Base-by-base conservation (phyloP, 1,140 invertebrate species). In the Aphelenchoides avenae region DNA sequence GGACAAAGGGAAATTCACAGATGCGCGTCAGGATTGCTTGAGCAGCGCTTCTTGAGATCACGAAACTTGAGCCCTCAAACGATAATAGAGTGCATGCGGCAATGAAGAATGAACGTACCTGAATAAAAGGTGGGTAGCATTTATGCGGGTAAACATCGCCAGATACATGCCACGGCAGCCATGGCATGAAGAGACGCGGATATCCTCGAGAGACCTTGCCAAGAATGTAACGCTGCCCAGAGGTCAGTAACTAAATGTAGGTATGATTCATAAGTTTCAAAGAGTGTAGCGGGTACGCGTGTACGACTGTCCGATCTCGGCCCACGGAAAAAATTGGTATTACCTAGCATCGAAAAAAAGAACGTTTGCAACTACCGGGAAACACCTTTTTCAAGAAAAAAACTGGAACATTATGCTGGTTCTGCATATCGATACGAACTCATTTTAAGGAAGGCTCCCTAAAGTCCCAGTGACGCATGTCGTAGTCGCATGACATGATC, bases 191-290 rank as follows among this genome's bases (percentile, higher is more conserved):
- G 7, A 75, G 48, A 18, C 73, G 64, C 3, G 73, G 73, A 53
- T 75, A 75, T 5, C 73, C 73, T 15, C 70, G 60, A 2, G 74
- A 75, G 2, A 76, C 73, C 51, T 75, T 76, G 15, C 71, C 71
- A 11, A 74, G 41, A 42, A 74, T 57, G 34, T 68, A 73, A 13
- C 46, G 52, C 9, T 47, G 29, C 15, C 13, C 40, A 46, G 24
- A 24, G 24, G 52, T 18, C 43, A 15, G 18, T 22, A 11, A 15
- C 6, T 26, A 48, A 47, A 3, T 2, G 20, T n/a, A n/a, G n/a
- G n/a, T n/a, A n/a, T n/a, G n/a, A n/a, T n/a, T n/a, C n/a, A n/a
- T n/a, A n/a, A n/a, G n/a, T n/a, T n/a, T n/a, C n/a, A n/a, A n/a
- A n/a, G n/a, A n/a, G n/a, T n/a, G n/a, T n/a, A n/a, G n/a, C n/a